Evolutionary conservation across 2,113 vertebrate genomes (phyloP).

Genomic region (Mesembrinibis cayennensis): DNA sequence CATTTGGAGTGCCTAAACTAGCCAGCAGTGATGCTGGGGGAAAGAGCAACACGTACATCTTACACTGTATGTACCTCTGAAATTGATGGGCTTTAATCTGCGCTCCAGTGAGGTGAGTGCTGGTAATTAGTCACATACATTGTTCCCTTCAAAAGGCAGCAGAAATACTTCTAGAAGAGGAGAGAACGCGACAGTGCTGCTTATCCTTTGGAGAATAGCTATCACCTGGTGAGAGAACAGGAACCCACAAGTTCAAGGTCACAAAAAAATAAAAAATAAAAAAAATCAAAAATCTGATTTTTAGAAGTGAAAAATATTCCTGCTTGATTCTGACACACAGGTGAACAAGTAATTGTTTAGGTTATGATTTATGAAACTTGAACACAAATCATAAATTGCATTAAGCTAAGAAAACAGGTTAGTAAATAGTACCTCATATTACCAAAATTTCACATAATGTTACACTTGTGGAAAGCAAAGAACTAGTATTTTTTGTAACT

Average conservation of each 20-base stretch:
- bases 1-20: background rate
- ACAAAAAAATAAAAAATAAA: background rate
- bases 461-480: background rate
- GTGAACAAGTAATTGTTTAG: background rate
- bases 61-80: fast-evolving
- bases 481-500: background rate
- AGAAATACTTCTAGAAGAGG: background rate
- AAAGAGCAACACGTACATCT: background rate
- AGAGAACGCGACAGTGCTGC: fast-evolving
- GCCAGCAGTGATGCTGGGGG: background rate
- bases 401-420: background rate
- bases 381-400: background rate
- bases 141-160: background rate
- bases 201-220: background rate
- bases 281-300: background rate
- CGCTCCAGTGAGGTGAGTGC: background rate
- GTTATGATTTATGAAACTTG: background rate
- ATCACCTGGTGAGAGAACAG: background rate
- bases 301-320: background rate
- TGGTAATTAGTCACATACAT: background rate
- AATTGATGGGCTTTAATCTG: background rate
- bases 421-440: background rate
- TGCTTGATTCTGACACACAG: background rate
- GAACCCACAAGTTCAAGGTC: background rate
- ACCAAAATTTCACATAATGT: background rate